A percentile compares a stretch with the other conserved stretches of the same genome.
Conservation (phyloP, 2,888 invertebrate species). For the Entomobrya proxima region DNA sequence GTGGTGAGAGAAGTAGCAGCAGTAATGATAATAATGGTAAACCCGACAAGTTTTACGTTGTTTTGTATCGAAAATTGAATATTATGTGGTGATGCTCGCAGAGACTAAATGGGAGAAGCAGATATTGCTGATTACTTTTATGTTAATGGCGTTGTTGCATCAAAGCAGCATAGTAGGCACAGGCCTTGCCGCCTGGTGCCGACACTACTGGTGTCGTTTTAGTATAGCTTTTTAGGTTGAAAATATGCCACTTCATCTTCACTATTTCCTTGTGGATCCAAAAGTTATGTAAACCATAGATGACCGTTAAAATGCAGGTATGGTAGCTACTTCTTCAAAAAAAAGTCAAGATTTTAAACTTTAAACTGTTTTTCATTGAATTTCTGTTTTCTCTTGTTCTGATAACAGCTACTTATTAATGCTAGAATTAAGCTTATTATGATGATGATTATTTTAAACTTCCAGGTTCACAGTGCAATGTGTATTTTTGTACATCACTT, state of each 20-base stretch:
- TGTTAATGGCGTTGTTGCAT: constrained; percentile 52
- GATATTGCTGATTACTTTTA: constrained; percentile 55
- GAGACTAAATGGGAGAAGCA: constrained; percentile 30
- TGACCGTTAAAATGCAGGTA: too few relatives aligned
- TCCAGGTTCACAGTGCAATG: too few relatives aligned
- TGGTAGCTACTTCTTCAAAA: too few relatives aligned
- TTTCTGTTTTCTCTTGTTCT: too few relatives aligned
- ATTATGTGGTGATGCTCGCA: constrained; percentile 36
- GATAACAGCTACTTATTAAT: too few relatives aligned
- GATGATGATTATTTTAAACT: too few relatives aligned
- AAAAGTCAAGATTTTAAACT: too few relatives aligned
- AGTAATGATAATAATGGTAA: constrained; percentile 33
- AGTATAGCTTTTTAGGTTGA: neutral
- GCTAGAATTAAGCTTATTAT: too few relatives aligned
- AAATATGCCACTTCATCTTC: constrained; percentile 8
- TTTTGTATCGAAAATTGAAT: constrained; percentile 56
- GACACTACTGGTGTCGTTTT: neutral
- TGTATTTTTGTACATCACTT: neutral
- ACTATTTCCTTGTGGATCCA: too few relatives aligned
- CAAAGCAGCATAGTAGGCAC: neutral
- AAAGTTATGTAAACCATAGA: too few relatives aligned
- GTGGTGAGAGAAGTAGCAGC: neutral
- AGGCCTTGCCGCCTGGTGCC: neutral
- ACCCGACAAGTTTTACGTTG: constrained; percentile 35
- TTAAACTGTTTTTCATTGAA: too few relatives aligned